Base-by-base conservation (phyloP, 2,113 vertebrate genomes). In the Phaethon lepturus region DNA sequence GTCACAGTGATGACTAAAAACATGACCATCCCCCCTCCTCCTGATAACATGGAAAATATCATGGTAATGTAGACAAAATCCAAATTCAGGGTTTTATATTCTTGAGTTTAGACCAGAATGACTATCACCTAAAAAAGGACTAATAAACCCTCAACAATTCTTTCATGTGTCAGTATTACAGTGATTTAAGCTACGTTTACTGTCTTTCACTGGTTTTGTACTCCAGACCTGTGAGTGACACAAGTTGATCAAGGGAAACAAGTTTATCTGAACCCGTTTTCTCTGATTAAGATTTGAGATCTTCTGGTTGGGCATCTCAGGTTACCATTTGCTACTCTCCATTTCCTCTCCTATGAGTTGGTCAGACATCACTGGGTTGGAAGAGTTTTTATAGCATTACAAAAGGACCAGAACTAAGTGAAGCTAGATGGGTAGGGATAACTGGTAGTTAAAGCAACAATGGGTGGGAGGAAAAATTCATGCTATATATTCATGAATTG, bases 1-100 rank as follows among this genome's bases (percentile, higher is more conserved):
- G 7, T 62, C n/a, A 69, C 28, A 67, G 25, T 17, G 12, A 55
- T 38, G 19, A 31, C 22, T 53, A 56, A 84, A 87, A 72, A 19
- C 4, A 78, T 9, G 2, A 84, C 15, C 0, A 0, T 53, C 20
- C 87, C 29, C 13, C 10, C 11, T 78, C 7, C 33, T 64, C 47
- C 33, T 76, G 7, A 26, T 25, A 73, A 53, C 7, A 24, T 15
- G 3, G 13, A 75, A 91, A 86, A 33, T 2, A 56, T 12, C 29
- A 60, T 3, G 8, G 53, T 17, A 45, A 73, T 1, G 1, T 17
- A 86, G 49, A 4, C 35, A 87, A 88, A 93, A 69, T 50, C 13
- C 40, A 68, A 62, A 72, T 67, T 86, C 14, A 26, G 5, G 10
- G 4, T 0, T 56, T 78, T 58, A 64, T 33, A 69, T 3, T 80